Evolutionary conservation across 2,888 invertebrate species (phyloP).

Genomic region (Drosophila quinaria): DNA sequence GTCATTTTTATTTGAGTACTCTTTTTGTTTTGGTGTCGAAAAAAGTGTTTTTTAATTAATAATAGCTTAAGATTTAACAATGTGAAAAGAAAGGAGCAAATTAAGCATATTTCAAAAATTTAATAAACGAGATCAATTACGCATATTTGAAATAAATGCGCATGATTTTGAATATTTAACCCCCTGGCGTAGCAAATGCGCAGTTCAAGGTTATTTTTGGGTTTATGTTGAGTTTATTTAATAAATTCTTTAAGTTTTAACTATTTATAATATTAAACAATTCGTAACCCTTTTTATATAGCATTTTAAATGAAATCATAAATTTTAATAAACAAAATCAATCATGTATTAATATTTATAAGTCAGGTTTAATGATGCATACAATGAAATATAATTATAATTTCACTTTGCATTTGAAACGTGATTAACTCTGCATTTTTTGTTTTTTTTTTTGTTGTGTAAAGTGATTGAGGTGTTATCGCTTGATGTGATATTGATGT

Average conservation of each 20-base stretch:
- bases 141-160: background rate
- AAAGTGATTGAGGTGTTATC: conserved; percentile 13
- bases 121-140: background rate
- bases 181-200: background rate
- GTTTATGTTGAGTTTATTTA: background rate
- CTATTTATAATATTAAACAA: no score
- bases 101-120: background rate
- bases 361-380: background rate
- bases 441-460: background rate
- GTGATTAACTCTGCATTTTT: background rate
- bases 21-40: conserved; percentile 4
- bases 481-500: conserved; percentile 32
- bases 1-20: conserved; percentile 3
- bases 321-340: background rate
- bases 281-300: no score
- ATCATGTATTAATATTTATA: background rate
- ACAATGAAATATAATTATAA: background rate
- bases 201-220: background rate
- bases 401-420: conserved; percentile 1
- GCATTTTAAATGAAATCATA: no score
- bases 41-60: background rate
- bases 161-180: background rate
- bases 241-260: no score
- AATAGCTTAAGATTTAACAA: background rate
- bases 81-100: no score